Percentiles rank a stretch among this genome's conserved stretches.
These are phyloP conservation scores for Athalia circularis DNA, from an alignment of 2,888 invertebrate genomes.

Conservation along the genomic window DNA sequence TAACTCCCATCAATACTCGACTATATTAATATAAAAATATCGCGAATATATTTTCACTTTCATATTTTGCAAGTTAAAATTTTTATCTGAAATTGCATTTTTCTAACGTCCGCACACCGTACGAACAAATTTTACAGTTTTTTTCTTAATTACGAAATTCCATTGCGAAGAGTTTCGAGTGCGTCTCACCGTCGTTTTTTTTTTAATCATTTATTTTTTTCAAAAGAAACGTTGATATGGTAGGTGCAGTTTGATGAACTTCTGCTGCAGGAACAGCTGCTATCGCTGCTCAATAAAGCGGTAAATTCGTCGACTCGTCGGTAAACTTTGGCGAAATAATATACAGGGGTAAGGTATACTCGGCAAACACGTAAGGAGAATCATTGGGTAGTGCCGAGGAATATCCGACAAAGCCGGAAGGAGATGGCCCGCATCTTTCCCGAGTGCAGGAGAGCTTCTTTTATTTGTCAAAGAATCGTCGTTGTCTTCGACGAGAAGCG, in stretches of 20 bases:
- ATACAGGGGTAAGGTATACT: constrained; percentile 2
- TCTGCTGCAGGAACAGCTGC: not conserved
- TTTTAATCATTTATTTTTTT: too few species aligned
- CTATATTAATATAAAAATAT: too few species aligned
- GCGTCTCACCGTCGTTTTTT: too few species aligned
- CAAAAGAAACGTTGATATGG: too few species aligned
- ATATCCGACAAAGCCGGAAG: constrained; percentile 18
- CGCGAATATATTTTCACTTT: too few species aligned
- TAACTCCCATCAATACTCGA: not conserved
- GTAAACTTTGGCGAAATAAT: constrained; percentile 13
- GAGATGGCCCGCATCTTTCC: constrained; percentile 11
- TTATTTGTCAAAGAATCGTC: constrained; percentile 18
- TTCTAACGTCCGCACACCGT: too few species aligned
- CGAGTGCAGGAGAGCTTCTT: not conserved
- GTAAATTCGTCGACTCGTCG: constrained; percentile 26
- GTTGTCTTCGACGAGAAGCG: not conserved
- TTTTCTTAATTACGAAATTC: too few species aligned
- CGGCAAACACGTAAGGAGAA: constrained; percentile 31
- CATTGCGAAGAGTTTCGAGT: too few species aligned
- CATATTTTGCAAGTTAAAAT: too few species aligned
- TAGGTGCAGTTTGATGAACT: constrained; percentile 16
- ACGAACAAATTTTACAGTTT: too few species aligned
- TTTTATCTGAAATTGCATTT: too few species aligned
- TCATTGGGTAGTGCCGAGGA: constrained; percentile 6
- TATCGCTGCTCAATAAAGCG: not conserved